phyloP scores from a whole-genome alignment of 1,140 invertebrate genomes.

The Drosophila albomicans region DNA sequence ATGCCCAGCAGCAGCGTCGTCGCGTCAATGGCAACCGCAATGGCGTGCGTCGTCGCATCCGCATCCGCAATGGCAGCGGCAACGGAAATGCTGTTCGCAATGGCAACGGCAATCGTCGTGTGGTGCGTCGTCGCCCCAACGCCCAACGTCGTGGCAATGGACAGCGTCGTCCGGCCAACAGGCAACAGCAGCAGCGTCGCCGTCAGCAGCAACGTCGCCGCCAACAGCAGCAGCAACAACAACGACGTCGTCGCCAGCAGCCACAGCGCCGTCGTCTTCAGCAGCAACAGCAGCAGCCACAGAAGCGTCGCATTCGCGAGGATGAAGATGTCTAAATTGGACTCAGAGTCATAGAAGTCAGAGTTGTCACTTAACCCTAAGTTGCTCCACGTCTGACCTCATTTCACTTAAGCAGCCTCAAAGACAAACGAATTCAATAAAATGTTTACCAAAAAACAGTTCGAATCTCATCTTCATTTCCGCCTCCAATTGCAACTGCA shows the following conservation, averaged over 20 bases:
- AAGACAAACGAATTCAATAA: conserved; percentile 47
- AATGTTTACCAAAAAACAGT: conserved; percentile 42
- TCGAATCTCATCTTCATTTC: background rate
- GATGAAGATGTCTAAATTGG: conserved; percentile 27
- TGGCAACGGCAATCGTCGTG: conserved; percentile 43
- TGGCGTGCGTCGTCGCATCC: conserved; percentile 55
- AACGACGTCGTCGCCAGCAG: conserved; percentile 38
- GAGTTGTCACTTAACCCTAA: background rate
- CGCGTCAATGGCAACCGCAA: conserved; percentile 30
- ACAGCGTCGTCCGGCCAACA: conserved; percentile 42
- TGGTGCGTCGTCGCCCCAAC: conserved; percentile 47
- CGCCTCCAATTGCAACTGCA: background rate
- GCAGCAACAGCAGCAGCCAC: conserved; percentile 51
- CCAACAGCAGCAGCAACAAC: conserved; percentile 30
- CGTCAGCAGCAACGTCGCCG: conserved; percentile 56
- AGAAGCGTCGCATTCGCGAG: conserved; percentile 31
- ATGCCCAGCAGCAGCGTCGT: conserved; percentile 24
- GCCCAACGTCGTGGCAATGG: conserved; percentile 52
- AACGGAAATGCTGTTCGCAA: conserved; percentile 16
- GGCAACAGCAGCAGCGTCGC: conserved; percentile 49
- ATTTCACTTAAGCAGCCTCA: background rate
- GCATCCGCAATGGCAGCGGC: conserved; percentile 27
- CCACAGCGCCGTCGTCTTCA: conserved; percentile 47
- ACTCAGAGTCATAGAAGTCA: background rate
- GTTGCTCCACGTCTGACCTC: background rate